Evolutionary conservation across 2,113 vertebrate species (phyloP).

Genomic region (Zapornia atra): DNA sequence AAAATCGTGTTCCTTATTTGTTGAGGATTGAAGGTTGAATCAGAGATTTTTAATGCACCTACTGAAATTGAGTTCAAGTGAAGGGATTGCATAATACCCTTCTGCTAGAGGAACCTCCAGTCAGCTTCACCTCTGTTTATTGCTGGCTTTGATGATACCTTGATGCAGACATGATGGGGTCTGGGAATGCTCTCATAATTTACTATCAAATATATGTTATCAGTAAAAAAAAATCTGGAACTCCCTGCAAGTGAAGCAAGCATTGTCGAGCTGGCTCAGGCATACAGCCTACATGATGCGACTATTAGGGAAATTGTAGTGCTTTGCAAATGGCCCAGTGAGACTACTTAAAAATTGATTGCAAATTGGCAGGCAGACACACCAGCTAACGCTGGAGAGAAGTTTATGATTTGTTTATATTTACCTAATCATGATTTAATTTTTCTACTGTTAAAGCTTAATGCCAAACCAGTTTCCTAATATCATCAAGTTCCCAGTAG

Average conservation of each 20-base stretch:
- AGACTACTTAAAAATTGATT: not conserved
- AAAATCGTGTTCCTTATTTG: not conserved
- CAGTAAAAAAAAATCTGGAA: not conserved
- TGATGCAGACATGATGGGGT: not conserved
- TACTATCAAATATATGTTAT: not conserved
- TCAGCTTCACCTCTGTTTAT: not conserved
- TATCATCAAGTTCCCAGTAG: not conserved
- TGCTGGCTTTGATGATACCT: not conserved
- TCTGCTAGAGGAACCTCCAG: not conserved
- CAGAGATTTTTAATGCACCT: not conserved
- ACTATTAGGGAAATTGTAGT: not conserved
- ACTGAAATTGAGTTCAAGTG: not conserved
- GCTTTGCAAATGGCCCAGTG: not conserved
- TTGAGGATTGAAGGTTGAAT: not conserved
- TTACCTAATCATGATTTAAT: constrained; percentile 1
- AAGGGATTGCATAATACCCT: not conserved
- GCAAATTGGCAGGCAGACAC: not conserved
- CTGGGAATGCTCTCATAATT: not conserved
- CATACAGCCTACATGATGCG: not conserved
- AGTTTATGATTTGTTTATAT: constrained; percentile 2
- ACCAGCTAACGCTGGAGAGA: not conserved
- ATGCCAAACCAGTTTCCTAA: not conserved
- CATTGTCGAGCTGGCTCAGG: not conserved
- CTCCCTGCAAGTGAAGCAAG: not conserved
- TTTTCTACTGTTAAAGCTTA: not conserved